These are phyloP conservation scores for Acestrorhynchus altus DNA, from an alignment of 2,797 vertebrate species.

Conservation along the genomic window DNA sequence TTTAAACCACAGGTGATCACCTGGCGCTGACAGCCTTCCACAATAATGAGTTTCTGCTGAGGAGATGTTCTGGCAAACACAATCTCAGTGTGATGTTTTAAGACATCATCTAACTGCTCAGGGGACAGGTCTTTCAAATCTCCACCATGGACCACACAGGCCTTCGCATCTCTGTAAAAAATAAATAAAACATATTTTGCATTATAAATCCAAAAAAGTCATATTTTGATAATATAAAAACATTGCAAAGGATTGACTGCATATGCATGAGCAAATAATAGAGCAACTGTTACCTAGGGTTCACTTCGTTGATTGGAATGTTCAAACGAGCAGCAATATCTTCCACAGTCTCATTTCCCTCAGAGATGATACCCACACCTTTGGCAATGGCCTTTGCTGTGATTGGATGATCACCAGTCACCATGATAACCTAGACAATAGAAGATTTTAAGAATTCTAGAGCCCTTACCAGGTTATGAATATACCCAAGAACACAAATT, in stretches of 20 bases:
- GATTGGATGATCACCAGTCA: slow-evolving; percentile 97
- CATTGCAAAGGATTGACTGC: background rate
- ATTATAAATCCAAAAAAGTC: too few species aligned
- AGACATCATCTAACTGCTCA: slow-evolving; percentile 90
- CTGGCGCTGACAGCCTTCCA: slow-evolving; percentile 96
- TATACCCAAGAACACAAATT: background rate
- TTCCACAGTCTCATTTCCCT: slow-evolving; percentile 94
- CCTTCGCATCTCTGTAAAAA: slow-evolving; percentile 89
- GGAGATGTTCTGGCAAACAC: slow-evolving; percentile 97
- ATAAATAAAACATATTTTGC: background rate
- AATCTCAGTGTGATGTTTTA: slow-evolving; percentile 92
- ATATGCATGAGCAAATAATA: background rate
- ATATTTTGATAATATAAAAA: background rate
- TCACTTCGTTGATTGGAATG: slow-evolving; percentile 93
- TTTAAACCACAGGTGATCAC: slow-evolving; percentile 62
- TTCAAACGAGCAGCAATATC: slow-evolving; percentile 95
- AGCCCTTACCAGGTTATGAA: background rate
- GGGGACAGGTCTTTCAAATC: slow-evolving; percentile 90
- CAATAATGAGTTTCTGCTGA: slow-evolving; percentile 96
- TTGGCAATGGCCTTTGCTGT: slow-evolving; percentile 98
- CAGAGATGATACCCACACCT: slow-evolving; percentile 96
- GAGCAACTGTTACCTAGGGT: slow-evolving; percentile 84
- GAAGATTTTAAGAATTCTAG: background rate
- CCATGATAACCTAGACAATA: slow-evolving; percentile 92
- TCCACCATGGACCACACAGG: slow-evolving; percentile 92